Evolutionary conservation across 2,888 invertebrate species (phyloP).

Genomic region (Lycocerus yunnanus): DNA sequence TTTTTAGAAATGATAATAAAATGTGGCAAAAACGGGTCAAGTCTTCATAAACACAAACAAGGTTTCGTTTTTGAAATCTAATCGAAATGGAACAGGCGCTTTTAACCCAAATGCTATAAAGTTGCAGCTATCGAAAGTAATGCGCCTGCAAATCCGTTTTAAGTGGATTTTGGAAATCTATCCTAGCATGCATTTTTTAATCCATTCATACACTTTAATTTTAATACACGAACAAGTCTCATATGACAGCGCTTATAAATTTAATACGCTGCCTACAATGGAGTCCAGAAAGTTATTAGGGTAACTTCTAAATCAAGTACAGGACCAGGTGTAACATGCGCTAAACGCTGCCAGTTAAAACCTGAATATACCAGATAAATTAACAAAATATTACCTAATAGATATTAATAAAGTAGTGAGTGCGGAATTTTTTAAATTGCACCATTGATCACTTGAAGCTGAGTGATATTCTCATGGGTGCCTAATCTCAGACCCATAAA

Average conservation of each 20-base stretch:
- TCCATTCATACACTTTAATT: neutral
- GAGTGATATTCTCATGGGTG: too few relatives aligned
- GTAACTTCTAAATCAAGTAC: neutral
- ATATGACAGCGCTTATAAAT: neutral
- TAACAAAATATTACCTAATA: neutral
- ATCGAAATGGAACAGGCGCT: neutral
- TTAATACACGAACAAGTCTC: neutral
- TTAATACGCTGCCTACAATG: neutral
- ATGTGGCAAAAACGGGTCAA: neutral
- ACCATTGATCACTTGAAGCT: too few relatives aligned
- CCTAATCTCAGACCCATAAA: too few relatives aligned
- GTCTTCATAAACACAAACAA: neutral
- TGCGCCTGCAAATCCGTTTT: neutral
- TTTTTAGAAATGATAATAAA: neutral
- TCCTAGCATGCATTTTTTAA: neutral
- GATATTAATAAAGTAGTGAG: neutral
- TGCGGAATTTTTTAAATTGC: too few relatives aligned
- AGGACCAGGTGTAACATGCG: neutral
- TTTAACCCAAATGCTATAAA: neutral
- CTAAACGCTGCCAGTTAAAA: neutral
- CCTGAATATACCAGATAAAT: neutral
- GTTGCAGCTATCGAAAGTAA: neutral
- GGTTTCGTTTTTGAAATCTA: neutral
- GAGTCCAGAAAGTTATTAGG: neutral
- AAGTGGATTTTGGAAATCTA: neutral